Evolutionary conservation across 2,113 vertebrate genomes (phyloP), one percentile per base, ranked within the genome.

Genomic region (Rhinichthys klamathensis): DNA sequence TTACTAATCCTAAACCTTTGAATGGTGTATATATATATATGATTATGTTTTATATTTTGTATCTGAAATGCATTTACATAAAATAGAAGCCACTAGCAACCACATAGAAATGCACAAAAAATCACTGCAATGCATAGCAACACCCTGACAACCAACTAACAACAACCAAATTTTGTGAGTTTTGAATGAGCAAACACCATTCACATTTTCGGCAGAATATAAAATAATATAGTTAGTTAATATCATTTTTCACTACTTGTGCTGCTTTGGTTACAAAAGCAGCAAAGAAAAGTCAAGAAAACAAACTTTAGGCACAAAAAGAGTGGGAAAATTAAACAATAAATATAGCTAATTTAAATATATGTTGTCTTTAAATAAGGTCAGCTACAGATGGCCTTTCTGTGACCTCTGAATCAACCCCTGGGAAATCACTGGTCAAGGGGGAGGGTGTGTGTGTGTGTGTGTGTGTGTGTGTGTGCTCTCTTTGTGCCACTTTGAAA

Each of bases 381-480:
- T 85, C 80, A 54, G 77, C 80, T 78, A 75, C 38, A 35, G 56
- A 49, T 89, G 89, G 65, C 87, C 88, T 90, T 80, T 80, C 41
- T 32, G 25, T 89, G 90, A 89, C 89, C 89, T 78, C 84, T 72
- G 58, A 74, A 51, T 87, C 84, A 76, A 56, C 86, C 78, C 87
- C 81, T 67, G 76, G 83, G 86, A 84, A 86, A 85, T 84, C 82
- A 87, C 51, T 77, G 46, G 85, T 73, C 84, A 88, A 76, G 67
- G 23, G 83, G 49, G 10, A 13, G 79, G 16, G 8, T 32, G n/a
- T 13, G n/a, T 65, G n/a, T 61, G 69, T 44, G 23, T 18, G 41
- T 63, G 32, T n/a, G 73, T 51, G 41, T 18, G 73, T 51, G 41
- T 21, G 8, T 32, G n/a, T 70, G 11, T 51, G 13, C 56, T 61